Conservation (phyloP, 2,888 invertebrate genomes). For the Crocallis elinguaria region DNA sequence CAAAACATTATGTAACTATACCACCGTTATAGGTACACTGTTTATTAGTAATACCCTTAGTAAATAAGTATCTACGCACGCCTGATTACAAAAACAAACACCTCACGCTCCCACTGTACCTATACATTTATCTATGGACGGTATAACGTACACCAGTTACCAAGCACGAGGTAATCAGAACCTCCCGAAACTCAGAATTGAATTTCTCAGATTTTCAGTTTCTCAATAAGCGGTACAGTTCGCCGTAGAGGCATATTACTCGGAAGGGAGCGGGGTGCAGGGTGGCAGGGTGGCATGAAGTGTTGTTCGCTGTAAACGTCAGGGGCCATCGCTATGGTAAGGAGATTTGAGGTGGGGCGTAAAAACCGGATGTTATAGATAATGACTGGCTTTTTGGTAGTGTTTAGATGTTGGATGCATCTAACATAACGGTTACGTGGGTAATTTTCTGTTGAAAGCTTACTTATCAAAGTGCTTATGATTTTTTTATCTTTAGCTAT, state of each 20-base stretch:
- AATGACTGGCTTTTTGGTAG: constrained; percentile 32
- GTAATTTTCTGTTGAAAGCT: background rate
- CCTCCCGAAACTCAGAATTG: constrained; percentile 8
- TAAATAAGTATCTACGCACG: too few relatives aligned
- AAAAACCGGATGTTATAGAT: constrained; percentile 52
- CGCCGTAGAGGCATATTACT: constrained; percentile 42
- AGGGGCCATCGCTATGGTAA: constrained; percentile 65
- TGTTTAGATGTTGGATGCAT: background rate
- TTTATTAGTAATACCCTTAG: too few relatives aligned
- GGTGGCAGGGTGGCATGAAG: constrained; percentile 46
- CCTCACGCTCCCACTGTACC: too few relatives aligned
- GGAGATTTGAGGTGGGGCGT: constrained; percentile 55
- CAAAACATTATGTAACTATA: too few relatives aligned
- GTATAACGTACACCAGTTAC: background rate
- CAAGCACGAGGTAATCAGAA: background rate
- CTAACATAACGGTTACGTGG: background rate
- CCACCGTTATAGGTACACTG: too few relatives aligned
- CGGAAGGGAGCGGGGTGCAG: constrained; percentile 37
- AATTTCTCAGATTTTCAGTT: constrained; percentile 25
- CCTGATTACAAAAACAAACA: too few relatives aligned
- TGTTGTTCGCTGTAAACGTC: constrained; percentile 79
- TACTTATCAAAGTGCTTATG: too few relatives aligned
- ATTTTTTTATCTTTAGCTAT: too few relatives aligned
- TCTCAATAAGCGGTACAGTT: constrained; percentile 43
- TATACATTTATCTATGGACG: too few relatives aligned